These are phyloP conservation scores for Siderastrea radians DNA, from an alignment of 92 coral and sea anemone species.

Conservation along the genomic window DNA sequence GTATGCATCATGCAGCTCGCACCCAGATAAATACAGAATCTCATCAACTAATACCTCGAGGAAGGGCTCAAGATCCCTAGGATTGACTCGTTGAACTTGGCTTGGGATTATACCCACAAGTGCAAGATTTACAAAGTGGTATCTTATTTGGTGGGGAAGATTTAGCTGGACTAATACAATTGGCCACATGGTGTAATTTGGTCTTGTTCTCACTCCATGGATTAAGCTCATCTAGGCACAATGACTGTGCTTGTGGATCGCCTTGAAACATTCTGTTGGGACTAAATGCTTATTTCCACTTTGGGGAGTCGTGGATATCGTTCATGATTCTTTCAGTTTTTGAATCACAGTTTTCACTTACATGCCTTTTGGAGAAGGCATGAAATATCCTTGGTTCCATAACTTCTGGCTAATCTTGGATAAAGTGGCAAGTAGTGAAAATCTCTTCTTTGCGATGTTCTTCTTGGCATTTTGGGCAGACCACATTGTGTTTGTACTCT, in stretches of 20 bases:
- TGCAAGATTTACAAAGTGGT: slow-evolving; percentile 21
- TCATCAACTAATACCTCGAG: slow-evolving; percentile 56
- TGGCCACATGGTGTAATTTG: slow-evolving; percentile 64
- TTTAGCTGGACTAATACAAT: slow-evolving; percentile 48
- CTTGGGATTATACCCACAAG: slow-evolving; percentile 57
- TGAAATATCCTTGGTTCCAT: slow-evolving; percentile 44
- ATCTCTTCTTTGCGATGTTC: slow-evolving; percentile 30
- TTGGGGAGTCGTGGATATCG: slow-evolving; percentile 57
- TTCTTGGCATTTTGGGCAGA: slow-evolving; percentile 1
- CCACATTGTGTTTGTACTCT: not conserved
- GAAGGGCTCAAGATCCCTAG: slow-evolving; percentile 49
- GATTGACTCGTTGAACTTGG: slow-evolving; percentile 45
- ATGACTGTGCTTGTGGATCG: slow-evolving; percentile 43
- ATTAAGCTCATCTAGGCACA: slow-evolving; percentile 60
- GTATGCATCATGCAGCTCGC: slow-evolving; percentile 45
- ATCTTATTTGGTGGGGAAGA: slow-evolving; percentile 36
- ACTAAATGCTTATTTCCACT: slow-evolving; percentile 55
- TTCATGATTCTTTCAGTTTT: slow-evolving; percentile 12
- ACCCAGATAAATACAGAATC: not conserved
- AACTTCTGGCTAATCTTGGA: slow-evolving; percentile 55
- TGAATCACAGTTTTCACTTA: not conserved
- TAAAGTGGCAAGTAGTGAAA: slow-evolving; percentile 65
- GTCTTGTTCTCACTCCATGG: slow-evolving; percentile 57
- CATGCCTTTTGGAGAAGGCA: slow-evolving; percentile 52
- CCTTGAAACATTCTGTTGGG: slow-evolving; percentile 26